Base-by-base conservation (phyloP, 2,797 vertebrate species). In the Phyllotis vaccarum region DNA sequence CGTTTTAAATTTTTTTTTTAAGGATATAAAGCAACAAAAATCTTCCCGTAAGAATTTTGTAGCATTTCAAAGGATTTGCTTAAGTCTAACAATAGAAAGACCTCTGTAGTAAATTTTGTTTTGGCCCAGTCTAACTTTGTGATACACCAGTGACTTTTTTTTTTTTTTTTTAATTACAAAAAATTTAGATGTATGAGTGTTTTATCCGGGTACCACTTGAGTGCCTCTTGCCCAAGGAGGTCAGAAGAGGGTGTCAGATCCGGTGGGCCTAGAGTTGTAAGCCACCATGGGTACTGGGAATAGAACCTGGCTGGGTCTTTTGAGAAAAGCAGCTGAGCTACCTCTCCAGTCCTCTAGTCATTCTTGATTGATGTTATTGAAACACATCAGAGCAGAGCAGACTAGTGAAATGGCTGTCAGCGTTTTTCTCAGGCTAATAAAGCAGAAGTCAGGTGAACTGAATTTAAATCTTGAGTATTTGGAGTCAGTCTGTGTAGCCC, bases 1-100 rank as follows among this genome's bases (percentile, higher is more conserved):
- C 85, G 27, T 64, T 91, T 91, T 40, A 86, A 95, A 81, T 87
- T 96, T 96, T 91, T 12, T 89, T 66, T 83, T 60, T 92, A 22
- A 58, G 13, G 85, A 13, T 85, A 89, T 49, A 75, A 91, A 86
- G n/a, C 40, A 94, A 76, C 87, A 94, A 49, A 62, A 81, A 86
- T 29, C 10, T 86, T 62, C 16, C 46, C 60, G 21, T 86, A 79
- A 91, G 91, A 95, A 91, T 80, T 81, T 49, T 7, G 62, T 10
- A 89, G 10, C 34, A 66, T 22, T 89, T 95, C 79, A 97, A 94
- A 92, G 34, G 16, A 86, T 90, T 56, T 76, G 21, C 29, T 81
- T 97, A 80, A 94, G 86, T 93, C 56, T 85, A 81, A 60, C 60
- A 86, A 86, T 85, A 78, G 29, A 86, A 70, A 17, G 34, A 19